These are phyloP conservation scores for Darevskia mixta DNA, from an alignment of 2,797 vertebrate species.

Conservation along the genomic window DNA sequence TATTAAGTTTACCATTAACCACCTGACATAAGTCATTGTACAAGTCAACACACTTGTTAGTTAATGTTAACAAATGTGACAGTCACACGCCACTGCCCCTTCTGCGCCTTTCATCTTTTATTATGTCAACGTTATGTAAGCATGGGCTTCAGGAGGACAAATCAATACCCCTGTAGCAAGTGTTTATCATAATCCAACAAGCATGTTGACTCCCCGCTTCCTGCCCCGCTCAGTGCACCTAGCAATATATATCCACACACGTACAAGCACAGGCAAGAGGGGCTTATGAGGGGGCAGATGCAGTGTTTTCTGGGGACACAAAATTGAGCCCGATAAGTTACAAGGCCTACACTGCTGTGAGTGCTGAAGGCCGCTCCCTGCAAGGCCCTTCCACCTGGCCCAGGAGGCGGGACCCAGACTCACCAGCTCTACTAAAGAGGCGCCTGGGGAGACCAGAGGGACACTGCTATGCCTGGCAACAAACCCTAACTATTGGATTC, in stretches of 20 bases:
- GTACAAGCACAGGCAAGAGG: neutral
- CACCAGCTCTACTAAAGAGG: too few species aligned
- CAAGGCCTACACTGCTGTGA: too few species aligned
- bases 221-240: neutral
- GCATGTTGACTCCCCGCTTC: neutral
- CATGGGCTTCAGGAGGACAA: conserved; percentile 24
- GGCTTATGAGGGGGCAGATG: neutral
- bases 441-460: too few species aligned
- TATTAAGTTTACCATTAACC: conserved; percentile 51
- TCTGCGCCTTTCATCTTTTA: conserved; percentile 49
- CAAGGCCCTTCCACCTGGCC: too few species aligned
- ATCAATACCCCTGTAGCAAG: conserved; percentile 18
- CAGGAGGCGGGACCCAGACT: too few species aligned
- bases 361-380: too few species aligned
- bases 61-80: conserved; percentile 55
- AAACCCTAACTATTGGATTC: too few species aligned
- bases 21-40: conserved; percentile 50
- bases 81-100: conserved; percentile 44
- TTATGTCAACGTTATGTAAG: conserved; percentile 36
- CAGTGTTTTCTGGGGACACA: too few species aligned
- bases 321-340: too few species aligned
- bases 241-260: neutral
- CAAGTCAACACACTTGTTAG: conserved; percentile 55
- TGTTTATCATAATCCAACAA: conserved; percentile 8
- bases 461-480: too few species aligned